A percentile compares a stretch with the other conserved stretches of the same genome.
Evolutionary conservation across 2,797 vertebrate species (phyloP).

Genomic region (Gadopsis marmoratus): DNA sequence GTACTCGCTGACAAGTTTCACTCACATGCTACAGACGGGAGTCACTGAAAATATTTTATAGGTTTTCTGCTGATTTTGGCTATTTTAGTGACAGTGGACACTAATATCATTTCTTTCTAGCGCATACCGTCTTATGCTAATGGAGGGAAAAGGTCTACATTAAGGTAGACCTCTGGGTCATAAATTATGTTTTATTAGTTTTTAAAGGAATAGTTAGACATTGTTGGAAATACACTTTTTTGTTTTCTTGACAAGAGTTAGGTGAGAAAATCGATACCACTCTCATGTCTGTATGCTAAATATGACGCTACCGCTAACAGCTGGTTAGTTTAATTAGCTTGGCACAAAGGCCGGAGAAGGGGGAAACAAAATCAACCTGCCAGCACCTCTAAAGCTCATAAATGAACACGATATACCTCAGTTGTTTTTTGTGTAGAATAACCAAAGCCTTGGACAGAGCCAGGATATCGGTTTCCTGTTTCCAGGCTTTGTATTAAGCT

Average conservation of each 20-base stretch:
- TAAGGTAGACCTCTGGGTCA: neutral
- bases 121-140: conserved; percentile 1
- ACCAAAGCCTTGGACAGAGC: too few relatives aligned
- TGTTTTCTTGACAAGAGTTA: neutral
- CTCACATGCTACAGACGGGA: conserved; percentile 28
- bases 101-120: neutral
- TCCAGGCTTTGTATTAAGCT: neutral
- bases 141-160: neutral
- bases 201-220: neutral
- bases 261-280: neutral
- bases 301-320: neutral
- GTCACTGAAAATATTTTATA: neutral
- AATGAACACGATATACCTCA: neutral
- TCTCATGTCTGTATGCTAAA: neutral
- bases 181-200: neutral
- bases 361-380: neutral
- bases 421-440: neutral
- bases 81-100: neutral
- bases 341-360: neutral
- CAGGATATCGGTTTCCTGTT: neutral
- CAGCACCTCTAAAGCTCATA: neutral
- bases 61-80: neutral
- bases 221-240: neutral
- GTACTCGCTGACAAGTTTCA: conserved; percentile 2
- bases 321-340: neutral